These are phyloP conservation scores for Caenorhabditis sulstoni DNA, from an alignment of 2,888 invertebrate species.

Conservation along the genomic window DNA sequence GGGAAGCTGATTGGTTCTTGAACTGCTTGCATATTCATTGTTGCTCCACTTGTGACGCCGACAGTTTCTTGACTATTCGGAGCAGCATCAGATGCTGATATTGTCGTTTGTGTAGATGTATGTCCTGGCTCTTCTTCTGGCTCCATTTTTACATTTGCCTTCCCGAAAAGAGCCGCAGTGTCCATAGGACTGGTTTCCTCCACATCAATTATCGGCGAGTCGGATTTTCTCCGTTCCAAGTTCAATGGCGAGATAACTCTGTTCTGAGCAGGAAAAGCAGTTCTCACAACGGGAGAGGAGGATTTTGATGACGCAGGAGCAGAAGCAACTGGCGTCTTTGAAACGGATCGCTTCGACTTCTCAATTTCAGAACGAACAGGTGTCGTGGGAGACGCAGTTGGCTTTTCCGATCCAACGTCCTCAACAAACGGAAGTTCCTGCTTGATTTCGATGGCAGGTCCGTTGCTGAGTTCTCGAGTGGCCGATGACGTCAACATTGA, in stretches of 20 bases:
- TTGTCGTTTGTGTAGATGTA: too few species aligned
- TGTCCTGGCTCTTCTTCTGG: not conserved
- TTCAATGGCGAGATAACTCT: too few species aligned
- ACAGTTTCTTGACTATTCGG: not conserved
- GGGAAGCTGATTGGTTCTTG: too few species aligned
- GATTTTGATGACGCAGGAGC: too few species aligned
- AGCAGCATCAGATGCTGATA: too few species aligned
- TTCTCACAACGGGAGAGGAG: not conserved
- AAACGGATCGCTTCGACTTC: too few species aligned
- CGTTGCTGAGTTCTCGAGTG: constrained; percentile 17
- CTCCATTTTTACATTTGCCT: not conserved
- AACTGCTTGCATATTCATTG: too few species aligned
- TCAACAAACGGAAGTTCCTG: not conserved
- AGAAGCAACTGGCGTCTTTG: too few species aligned
- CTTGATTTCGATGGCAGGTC: constrained; percentile 8
- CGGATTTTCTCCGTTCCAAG: not conserved
- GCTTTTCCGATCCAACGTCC: too few species aligned
- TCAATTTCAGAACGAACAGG: not conserved
- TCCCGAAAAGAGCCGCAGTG: not conserved
- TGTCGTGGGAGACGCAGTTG: not conserved
- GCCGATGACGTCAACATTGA: constrained; percentile 28
- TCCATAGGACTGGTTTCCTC: not conserved
- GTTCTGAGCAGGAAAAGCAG: not conserved
- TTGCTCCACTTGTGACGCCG: too few species aligned
- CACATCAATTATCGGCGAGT: constrained; percentile 1